Base-by-base conservation (phyloP, 2,113 vertebrate genomes). In the Equus quagga region DNA sequence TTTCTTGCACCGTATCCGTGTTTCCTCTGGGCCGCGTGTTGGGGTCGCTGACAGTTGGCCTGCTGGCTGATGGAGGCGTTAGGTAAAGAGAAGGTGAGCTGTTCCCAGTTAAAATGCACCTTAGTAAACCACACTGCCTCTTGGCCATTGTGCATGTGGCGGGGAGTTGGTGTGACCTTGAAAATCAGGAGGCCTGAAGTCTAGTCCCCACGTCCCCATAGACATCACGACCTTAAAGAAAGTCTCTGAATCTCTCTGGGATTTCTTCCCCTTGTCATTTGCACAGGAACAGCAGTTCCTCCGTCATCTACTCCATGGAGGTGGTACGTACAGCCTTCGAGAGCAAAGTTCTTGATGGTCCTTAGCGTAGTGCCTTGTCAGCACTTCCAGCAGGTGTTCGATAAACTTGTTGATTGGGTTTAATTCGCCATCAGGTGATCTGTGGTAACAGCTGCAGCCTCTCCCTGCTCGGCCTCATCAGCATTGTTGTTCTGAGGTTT, bases 1-100 rank as follows among this genome's bases (percentile, higher is more conserved):
- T 99, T 99, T 99, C 99, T 0, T 97, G 99, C 36, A 99, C 99
- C 0, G 99, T 99, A 94, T 99, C 99, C 97, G 98, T 99, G 99
- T 99, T 97, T 84, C 99, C 99, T 0, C 97, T 99, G 8, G 99
- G 99, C 0, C 99, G 99, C 33, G 97, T 99, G 26, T 98, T 99
- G 19, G 99, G 99, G 1, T 99, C 99, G 0, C 98, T 99, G 46
- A 78, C 99, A 95, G 99, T 99, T 33, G 99, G 99, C 3, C 99
- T 98, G 9, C 97, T 99, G 97, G 99, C 99, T 58, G 99, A 99
- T 97, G 99, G 73, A 7, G 96, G 99, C 0, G 99, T 99, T 96
- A 99, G 99, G 99, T 99, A 98, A 67, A 95, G 70, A 54, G 64
- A 31, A 65, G 60, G 8, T 0, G 3, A 3, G 36, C 21, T 33